A percentile compares a stretch with the other conserved stretches of the same genome.
Evolutionary conservation across 1,140 invertebrate species (phyloP).

Genomic region (Meteorus sp.): DNA sequence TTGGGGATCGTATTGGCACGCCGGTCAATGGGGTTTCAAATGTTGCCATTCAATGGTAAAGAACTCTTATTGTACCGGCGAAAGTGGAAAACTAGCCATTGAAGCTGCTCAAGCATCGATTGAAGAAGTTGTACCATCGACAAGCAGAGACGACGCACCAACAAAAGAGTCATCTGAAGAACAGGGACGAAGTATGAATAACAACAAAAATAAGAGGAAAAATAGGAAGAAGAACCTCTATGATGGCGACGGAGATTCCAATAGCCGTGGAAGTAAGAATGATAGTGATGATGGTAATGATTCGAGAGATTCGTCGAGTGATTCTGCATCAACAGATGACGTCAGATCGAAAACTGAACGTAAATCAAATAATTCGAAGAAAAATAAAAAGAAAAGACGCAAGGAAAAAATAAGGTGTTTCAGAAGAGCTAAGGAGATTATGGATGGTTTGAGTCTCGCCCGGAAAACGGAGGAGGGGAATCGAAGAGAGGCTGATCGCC

Average conservation of each 20-base stretch:
- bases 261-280: constrained; percentile 27
- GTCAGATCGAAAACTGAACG: constrained; percentile 33
- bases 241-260: constrained; percentile 7
- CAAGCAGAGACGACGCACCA: background rate
- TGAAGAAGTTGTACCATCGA: constrained; percentile 24
- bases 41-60: constrained; percentile 95
- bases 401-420: constrained; percentile 68
- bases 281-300: constrained; percentile 24
- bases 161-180: background rate
- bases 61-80: constrained; percentile 87
- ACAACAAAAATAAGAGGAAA: constrained; percentile 14
- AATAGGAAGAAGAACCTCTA: background rate
- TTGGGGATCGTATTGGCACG: constrained; percentile 94
- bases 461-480: constrained; percentile 68
- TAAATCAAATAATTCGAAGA: constrained; percentile 56
- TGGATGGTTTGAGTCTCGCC: constrained; percentile 62
- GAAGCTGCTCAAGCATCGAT: constrained; percentile 37
- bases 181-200: background rate
- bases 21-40: constrained; percentile 92
- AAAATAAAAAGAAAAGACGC: constrained; percentile 59
- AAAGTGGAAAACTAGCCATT: constrained; percentile 66
- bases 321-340: constrained; percentile 48
- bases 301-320: constrained; percentile 35
- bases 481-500: constrained; percentile 65
- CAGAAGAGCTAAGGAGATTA: constrained; percentile 59